These are phyloP conservation scores for Blomia tropicalis DNA, from an alignment of 2,888 invertebrate species.

Conservation along the genomic window DNA sequence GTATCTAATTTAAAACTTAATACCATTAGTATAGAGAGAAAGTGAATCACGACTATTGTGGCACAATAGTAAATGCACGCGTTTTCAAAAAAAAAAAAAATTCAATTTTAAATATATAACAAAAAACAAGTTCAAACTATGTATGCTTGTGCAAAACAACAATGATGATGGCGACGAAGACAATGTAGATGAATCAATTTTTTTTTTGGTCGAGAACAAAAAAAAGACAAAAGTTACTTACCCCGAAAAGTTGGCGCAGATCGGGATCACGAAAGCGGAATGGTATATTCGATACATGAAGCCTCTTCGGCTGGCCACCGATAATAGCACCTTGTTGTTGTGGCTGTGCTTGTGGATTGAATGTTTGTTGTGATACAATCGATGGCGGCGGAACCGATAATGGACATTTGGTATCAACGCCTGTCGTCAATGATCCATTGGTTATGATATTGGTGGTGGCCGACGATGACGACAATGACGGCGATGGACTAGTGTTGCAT, in stretches of 20 bases:
- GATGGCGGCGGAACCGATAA: background rate
- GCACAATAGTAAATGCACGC: too few species aligned
- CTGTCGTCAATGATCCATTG: background rate
- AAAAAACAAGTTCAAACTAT: background rate
- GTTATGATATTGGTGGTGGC: background rate
- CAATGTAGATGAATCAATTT: too few species aligned
- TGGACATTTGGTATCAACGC: background rate
- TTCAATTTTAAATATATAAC: background rate
- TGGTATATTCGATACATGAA: conserved; percentile 99
- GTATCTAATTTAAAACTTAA: too few species aligned
- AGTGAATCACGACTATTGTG: too few species aligned
- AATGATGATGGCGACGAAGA: too few species aligned
- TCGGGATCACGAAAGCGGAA: conserved; percentile 98
- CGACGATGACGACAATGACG: background rate
- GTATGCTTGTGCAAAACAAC: too few species aligned
- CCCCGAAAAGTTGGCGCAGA: conserved; percentile 93
- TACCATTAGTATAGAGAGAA: too few species aligned
- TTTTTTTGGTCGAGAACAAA: too few species aligned
- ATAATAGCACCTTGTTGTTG: too few species aligned
- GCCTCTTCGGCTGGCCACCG: conserved; percentile 71
- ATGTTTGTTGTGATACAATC: too few species aligned
- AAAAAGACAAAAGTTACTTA: conserved; percentile 22
- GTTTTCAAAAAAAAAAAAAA: background rate
- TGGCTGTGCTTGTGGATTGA: too few species aligned
- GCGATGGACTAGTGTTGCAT: conserved; percentile 3